Evolutionary conservation across 2,113 vertebrate genomes (phyloP).

Genomic region (Coregonus clupeaformis): DNA sequence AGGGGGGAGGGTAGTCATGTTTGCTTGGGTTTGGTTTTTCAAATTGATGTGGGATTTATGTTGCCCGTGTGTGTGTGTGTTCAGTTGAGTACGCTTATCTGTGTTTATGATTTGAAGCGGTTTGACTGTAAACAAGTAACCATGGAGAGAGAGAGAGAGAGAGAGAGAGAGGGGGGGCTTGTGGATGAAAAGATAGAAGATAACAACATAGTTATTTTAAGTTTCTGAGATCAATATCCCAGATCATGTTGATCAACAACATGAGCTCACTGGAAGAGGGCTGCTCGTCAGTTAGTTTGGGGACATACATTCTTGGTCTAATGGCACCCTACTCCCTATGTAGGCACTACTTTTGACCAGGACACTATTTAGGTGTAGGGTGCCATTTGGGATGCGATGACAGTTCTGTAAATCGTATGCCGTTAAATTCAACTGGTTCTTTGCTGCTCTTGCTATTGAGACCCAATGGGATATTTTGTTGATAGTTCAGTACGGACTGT

Average conservation of each 20-base stretch:
- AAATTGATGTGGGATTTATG: constrained; percentile 55
- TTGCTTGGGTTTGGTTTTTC: constrained; percentile 42
- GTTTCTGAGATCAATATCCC: constrained; percentile 60
- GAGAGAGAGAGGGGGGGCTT: constrained; percentile 29
- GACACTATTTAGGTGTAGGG: too few species aligned
- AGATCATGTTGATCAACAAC: constrained; percentile 43
- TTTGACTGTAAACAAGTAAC: constrained; percentile 61
- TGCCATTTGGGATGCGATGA: too few species aligned
- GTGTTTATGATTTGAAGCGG: constrained; percentile 50
- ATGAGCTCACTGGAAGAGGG: constrained; percentile 3
- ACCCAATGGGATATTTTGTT: constrained; percentile 7
- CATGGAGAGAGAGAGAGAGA: constrained; percentile 1
- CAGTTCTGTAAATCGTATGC: not conserved
- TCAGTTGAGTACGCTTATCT: constrained; percentile 37
- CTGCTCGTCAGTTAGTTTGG: not conserved
- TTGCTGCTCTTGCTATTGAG: not conserved
- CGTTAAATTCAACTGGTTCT: not conserved
- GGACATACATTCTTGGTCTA: not conserved
- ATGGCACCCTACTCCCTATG: too few species aligned
- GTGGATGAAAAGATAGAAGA: constrained; percentile 53
- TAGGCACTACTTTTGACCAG: too few species aligned
- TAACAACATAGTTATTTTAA: constrained; percentile 52
- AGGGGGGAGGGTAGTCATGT: constrained; percentile 17
- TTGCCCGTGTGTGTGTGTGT: not conserved
- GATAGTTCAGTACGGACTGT: not conserved